phyloP scores from a whole-genome alignment of 2,113 vertebrate genomes.

The Periophthalmus modestus region DNA sequence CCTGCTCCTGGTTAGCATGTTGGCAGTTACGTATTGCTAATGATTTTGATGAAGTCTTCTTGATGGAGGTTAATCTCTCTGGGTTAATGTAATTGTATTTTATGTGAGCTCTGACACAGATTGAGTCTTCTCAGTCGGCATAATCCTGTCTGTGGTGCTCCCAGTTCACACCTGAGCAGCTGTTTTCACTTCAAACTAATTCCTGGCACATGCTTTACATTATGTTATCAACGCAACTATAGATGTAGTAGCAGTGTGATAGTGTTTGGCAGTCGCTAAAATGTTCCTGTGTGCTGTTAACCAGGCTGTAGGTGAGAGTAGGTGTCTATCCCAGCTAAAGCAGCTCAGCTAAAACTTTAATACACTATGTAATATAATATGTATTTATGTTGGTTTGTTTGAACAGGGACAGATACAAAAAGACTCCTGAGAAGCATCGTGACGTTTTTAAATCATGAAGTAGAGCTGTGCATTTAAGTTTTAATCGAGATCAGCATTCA shows the following conservation, averaged over 20 bases:
- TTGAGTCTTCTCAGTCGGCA: slow-evolving; percentile 44
- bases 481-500: too few relatives aligned
- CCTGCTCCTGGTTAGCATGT: neutral
- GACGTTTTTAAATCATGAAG: too few relatives aligned
- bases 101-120: slow-evolving; percentile 57
- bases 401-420: too few relatives aligned
- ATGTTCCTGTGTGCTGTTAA: too few relatives aligned
- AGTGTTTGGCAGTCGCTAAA: too few relatives aligned
- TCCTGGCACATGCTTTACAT: neutral
- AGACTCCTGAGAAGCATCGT: too few relatives aligned
- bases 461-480: too few relatives aligned
- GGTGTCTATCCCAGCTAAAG: too few relatives aligned
- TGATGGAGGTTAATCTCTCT: slow-evolving; percentile 37
- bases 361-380: too few relatives aligned
- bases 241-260: neutral
- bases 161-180: neutral
- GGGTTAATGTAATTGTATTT: slow-evolving; percentile 62
- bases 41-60: slow-evolving; percentile 7
- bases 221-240: neutral
- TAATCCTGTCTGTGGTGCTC: slow-evolving; percentile 37
- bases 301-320: too few relatives aligned
- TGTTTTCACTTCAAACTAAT: neutral
- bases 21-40: neutral
- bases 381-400: too few relatives aligned
- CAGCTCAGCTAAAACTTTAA: too few relatives aligned